Conservation (phyloP, 2,113 vertebrate genomes). For the Ochotona princeps region DNA sequence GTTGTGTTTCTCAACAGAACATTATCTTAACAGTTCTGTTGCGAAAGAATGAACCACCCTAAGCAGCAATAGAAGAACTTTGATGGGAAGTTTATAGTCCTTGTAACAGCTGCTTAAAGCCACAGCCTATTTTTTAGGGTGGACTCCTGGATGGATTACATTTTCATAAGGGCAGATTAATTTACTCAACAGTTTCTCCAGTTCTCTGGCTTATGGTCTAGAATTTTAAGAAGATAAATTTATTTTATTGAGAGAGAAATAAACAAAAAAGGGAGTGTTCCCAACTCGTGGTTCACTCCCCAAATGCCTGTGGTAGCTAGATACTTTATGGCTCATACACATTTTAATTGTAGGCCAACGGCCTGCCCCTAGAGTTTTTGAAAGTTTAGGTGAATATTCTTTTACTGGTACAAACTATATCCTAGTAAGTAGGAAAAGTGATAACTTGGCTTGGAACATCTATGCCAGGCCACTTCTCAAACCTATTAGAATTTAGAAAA, state of each 20-base stretch:
- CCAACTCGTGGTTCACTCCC: no score
- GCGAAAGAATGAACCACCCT: background rate
- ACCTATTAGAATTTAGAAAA: background rate
- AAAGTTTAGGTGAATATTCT: background rate
- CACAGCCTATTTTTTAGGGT: background rate
- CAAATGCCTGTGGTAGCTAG: no score
- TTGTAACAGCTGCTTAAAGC: background rate
- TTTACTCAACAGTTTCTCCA: conserved; percentile 40
- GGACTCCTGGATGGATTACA: background rate
- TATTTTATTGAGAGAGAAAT: no score
- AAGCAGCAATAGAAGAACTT: background rate
- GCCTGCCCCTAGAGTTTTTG: conserved; percentile 3
- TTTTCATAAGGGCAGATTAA: background rate
- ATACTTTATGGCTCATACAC: no score
- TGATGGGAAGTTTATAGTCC: conserved; percentile 13
- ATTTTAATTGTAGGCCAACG: no score
- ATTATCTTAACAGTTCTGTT: no score
- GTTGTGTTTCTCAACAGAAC: background rate
- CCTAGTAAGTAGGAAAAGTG: conserved; percentile 35
- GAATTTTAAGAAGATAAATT: no score
- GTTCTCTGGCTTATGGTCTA: background rate
- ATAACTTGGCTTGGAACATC: conserved; percentile 47
- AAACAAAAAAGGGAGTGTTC: no score
- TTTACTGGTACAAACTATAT: conserved; percentile 20
- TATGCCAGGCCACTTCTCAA: conserved; percentile 24